phyloP scores from a whole-genome alignment of 2,113 vertebrate species.

The Megaceryle maxima region DNA sequence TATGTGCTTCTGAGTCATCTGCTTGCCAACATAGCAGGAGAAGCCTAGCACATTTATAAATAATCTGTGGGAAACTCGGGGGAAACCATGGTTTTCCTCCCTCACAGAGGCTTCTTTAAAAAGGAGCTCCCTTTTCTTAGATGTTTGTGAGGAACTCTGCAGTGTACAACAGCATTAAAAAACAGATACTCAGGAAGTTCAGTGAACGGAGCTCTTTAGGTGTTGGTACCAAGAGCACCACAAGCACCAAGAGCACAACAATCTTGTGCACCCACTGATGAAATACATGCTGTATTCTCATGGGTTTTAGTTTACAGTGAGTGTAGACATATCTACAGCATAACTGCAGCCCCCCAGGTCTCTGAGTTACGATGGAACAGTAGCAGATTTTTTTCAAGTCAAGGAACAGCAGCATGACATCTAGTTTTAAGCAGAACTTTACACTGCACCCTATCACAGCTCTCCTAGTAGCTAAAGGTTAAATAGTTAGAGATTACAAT shows the following conservation, averaged over 20 bases:
- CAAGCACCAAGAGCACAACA: not conserved
- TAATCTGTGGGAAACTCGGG: slow-evolving; percentile 6
- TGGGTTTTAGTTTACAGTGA: not conserved
- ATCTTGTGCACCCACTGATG: not conserved
- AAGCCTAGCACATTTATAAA: slow-evolving; percentile 46
- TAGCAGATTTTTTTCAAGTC: not conserved
- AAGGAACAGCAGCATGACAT: not conserved
- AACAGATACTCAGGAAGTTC: not conserved
- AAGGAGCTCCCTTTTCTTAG: not conserved
- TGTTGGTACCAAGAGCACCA: no score
- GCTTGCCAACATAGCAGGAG: not conserved
- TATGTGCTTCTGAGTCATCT: not conserved
- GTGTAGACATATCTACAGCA: not conserved
- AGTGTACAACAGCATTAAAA: not conserved
- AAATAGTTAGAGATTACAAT: not conserved
- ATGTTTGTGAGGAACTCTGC: not conserved
- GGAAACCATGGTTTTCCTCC: not conserved
- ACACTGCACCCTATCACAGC: not conserved
- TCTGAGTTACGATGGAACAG: not conserved
- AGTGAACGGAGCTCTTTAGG: not conserved
- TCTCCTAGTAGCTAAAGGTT: not conserved
- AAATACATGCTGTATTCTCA: not conserved
- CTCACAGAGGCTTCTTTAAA: not conserved
- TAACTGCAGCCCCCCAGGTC: not conserved
- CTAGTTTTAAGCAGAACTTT: not conserved